A percentile compares a stretch with the other conserved stretches of the same genome.
These are phyloP conservation scores for Aegotheles bennettii DNA, from an alignment of 2,113 vertebrate species.

Conservation along the genomic window DNA sequence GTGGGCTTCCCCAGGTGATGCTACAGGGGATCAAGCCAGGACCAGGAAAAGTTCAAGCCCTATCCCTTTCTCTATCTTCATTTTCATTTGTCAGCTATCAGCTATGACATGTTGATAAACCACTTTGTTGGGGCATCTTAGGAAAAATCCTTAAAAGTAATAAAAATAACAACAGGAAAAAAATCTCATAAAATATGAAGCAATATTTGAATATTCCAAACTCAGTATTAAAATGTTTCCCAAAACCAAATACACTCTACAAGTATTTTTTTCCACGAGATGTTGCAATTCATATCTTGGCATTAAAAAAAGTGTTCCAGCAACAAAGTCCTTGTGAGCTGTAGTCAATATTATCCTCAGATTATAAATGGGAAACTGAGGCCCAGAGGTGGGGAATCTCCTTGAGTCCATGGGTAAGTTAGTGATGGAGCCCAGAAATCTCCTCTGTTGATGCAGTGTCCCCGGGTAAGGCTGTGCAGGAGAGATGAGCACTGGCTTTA, in stretches of 20 bases:
- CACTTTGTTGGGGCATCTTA: neutral
- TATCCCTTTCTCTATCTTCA: neutral
- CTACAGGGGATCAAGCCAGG: neutral
- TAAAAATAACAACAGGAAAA: neutral
- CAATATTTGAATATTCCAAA: neutral
- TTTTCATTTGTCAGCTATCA: neutral
- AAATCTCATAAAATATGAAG: neutral
- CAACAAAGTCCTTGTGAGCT: neutral
- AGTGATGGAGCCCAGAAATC: neutral
- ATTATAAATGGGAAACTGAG: neutral
- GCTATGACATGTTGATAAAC: neutral
- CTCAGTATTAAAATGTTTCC: neutral
- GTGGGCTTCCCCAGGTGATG: neutral
- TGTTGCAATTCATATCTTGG: neutral
- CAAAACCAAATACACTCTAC: neutral
- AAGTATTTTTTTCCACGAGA: conserved; percentile 13
- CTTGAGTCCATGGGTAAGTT: neutral
- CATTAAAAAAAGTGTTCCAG: neutral
- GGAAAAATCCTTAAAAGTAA: neutral
- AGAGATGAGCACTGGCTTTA: neutral
- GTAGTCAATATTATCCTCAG: neutral
- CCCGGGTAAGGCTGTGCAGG: neutral
- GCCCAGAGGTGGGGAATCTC: neutral
- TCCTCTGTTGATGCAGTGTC: neutral
- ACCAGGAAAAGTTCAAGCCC: neutral